phyloP scores from a whole-genome alignment of 2,888 invertebrate species.

The Hemaris fuciformis region DNA sequence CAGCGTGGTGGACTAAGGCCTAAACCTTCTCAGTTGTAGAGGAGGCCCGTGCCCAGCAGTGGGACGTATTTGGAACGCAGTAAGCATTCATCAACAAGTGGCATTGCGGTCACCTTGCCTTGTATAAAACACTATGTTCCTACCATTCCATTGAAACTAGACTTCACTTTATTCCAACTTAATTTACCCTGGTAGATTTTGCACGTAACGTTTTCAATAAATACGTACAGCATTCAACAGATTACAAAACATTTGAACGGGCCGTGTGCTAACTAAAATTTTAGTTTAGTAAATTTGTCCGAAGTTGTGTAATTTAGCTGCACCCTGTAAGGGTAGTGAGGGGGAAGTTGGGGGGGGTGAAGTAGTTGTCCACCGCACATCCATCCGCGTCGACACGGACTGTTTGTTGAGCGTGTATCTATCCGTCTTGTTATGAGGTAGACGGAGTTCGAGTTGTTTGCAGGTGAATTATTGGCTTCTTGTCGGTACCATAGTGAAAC shows the following conservation, averaged over 20 bases:
- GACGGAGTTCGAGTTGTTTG: background rate
- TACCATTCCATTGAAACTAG: too few species aligned
- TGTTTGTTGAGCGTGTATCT: background rate
- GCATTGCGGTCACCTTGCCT: too few species aligned
- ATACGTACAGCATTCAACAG: background rate
- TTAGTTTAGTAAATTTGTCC: background rate
- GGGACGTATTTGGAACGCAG: too few species aligned
- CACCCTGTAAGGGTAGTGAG: background rate
- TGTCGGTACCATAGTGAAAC: too few species aligned
- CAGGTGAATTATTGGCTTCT: background rate
- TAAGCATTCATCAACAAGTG: too few species aligned
- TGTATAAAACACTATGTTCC: too few species aligned
- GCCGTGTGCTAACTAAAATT: background rate
- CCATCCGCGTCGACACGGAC: background rate
- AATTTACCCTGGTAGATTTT: too few species aligned
- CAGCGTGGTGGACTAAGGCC: too few species aligned
- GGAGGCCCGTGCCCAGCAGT: too few species aligned
- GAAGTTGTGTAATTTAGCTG: background rate
- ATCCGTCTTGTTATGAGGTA: background rate
- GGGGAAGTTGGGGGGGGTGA: background rate
- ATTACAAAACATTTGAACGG: background rate
- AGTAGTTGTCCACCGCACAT: background rate
- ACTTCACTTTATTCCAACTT: too few species aligned
- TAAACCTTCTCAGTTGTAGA: too few species aligned
- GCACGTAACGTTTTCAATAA: too few species aligned